Conservation (phyloP, 2,113 vertebrate genomes). For the Peromyscus maniculatus region DNA sequence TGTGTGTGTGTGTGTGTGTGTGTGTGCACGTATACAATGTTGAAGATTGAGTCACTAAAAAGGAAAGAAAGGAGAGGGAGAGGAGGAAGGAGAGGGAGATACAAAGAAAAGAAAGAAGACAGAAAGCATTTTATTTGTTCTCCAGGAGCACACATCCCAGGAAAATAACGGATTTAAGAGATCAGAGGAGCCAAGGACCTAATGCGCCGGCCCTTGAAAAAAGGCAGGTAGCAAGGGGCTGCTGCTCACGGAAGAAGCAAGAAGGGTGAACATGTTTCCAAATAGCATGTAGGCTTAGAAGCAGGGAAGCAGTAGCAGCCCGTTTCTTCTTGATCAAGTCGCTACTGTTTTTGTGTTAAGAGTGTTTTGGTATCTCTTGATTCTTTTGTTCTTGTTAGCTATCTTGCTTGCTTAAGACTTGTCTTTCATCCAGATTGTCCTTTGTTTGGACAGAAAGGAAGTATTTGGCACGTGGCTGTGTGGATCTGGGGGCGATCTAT, state of each 20-base stretch:
- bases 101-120: not conserved
- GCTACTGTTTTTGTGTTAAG: not conserved
- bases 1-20: not conserved
- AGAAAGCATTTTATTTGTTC: not conserved
- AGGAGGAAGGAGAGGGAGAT: not conserved
- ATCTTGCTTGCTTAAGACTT: not conserved
- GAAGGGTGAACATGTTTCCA: not conserved
- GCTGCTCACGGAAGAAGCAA: not conserved
- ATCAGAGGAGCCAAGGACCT: not conserved
- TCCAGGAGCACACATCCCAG: not conserved
- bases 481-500: not conserved
- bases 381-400: not conserved
- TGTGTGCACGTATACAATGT: not conserved
- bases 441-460: constrained; percentile 36
- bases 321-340: not conserved
- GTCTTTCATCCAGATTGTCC: not conserved
- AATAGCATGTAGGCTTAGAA: not conserved
- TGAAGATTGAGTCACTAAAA: not conserved
- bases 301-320: not conserved
- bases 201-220: not conserved
- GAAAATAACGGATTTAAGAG: not conserved
- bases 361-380: constrained; percentile 1
- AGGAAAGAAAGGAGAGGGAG: not conserved
- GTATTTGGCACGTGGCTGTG: not conserved
- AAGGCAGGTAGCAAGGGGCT: not conserved